These are phyloP conservation scores for Hippoglossus hippoglossus DNA, from an alignment of 2,797 vertebrate species.

Conservation along the genomic window DNA sequence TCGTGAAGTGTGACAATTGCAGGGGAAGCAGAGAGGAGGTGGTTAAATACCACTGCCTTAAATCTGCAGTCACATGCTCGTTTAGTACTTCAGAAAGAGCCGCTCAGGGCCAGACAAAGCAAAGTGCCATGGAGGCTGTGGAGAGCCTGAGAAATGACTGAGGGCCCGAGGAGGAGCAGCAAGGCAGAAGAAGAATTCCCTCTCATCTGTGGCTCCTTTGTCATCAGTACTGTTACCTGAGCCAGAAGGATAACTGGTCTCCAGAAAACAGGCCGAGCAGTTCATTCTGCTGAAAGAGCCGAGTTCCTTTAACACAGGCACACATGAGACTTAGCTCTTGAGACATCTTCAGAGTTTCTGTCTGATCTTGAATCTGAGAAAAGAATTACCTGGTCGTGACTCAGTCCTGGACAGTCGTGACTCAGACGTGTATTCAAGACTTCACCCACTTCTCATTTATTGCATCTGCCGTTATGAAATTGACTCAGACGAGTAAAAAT, in stretches of 20 bases:
- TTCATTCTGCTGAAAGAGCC: background rate
- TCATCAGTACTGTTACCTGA: constrained; percentile 15
- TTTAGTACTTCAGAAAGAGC: constrained; percentile 24
- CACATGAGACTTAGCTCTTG: background rate
- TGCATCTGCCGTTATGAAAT: background rate
- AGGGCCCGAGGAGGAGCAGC: background rate
- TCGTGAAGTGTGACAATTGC: constrained; percentile 20
- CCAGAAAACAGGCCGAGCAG: background rate
- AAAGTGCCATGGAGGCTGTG: constrained; percentile 3
- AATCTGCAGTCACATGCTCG: constrained; percentile 57
- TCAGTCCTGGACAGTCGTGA: background rate
- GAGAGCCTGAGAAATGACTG: background rate
- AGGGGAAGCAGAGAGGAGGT: constrained; percentile 15
- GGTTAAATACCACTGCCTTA: constrained; percentile 35
- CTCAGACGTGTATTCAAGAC: background rate
- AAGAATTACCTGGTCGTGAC: too few relatives aligned
- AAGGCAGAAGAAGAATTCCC: background rate
- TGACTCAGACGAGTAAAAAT: background rate
- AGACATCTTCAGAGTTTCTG: background rate
- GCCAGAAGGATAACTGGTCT: background rate
- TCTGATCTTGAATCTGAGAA: constrained; percentile 3
- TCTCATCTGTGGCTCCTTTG: constrained; percentile 5
- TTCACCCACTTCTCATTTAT: background rate
- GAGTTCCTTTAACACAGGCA: background rate
- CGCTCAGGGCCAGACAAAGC: constrained; percentile 13